Percentiles rank a stretch among this genome's conserved stretches.
Conservation (phyloP, 2,113 vertebrate genomes). For the Gadus chalcogrammus region DNA sequence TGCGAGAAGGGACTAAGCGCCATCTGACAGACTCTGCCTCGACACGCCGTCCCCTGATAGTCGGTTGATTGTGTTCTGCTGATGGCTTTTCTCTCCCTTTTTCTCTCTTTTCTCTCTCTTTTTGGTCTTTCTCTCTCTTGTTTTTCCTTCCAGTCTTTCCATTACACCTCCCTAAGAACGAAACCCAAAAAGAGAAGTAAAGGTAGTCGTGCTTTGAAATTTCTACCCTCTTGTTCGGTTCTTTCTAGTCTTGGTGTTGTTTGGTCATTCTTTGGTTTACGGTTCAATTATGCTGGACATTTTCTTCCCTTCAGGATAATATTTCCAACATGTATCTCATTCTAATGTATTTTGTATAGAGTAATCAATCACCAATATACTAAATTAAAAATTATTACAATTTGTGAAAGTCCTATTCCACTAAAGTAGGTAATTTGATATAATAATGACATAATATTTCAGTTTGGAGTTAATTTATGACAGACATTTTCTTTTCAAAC, state of each 20-base stretch:
- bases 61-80: too few relatives aligned
- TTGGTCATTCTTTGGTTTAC: not conserved
- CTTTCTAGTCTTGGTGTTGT: not conserved
- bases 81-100: too few relatives aligned
- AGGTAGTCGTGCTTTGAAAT: conserved; percentile 67
- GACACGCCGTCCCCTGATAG: not conserved
- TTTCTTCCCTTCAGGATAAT: too few relatives aligned
- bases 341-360: not conserved
- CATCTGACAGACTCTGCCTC: not conserved
- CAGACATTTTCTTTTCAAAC: too few relatives aligned
- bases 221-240: not conserved
- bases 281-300: not conserved
- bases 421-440: too few relatives aligned
- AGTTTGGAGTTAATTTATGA: too few relatives aligned
- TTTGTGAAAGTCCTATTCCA: too few relatives aligned
- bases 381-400: too few relatives aligned
- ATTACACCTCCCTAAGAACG: conserved; percentile 85
- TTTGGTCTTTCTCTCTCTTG: conserved; percentile 22
- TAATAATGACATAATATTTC: too few relatives aligned
- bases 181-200: conserved; percentile 89
- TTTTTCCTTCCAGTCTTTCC: conserved; percentile 77
- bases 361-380: too few relatives aligned
- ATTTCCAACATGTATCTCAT: too few relatives aligned
- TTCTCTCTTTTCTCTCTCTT: too few relatives aligned
- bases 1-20: not conserved